Base-by-base conservation (phyloP, 1,140 invertebrate species). In the Hestina assimilis region DNA sequence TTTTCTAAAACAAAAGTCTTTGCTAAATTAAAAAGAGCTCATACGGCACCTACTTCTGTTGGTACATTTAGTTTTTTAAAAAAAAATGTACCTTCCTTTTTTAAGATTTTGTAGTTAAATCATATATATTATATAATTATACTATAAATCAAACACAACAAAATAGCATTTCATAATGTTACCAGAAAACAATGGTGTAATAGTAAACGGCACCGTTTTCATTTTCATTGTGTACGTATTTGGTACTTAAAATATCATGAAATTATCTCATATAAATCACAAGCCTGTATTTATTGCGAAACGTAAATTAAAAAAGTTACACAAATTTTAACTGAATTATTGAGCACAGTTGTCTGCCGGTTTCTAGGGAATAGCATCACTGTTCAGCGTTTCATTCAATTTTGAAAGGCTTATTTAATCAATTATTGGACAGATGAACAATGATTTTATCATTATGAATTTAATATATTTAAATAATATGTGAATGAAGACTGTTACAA, bases 231-330 rank as follows among this genome's bases (percentile, higher is more conserved):
- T 38, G 9, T 19, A n/a, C 8, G 19, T 19, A 17, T 31, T 41
- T 53, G n/a, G n/a, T 64, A 63, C 12, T 58, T 62, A 45, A 47
- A 66, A 72, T 60, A 71, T 68, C 46, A 66, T 60, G 57, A 75
- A 69, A 59, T 55, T 70, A 70, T 66, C 63, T 61, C 64, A 57
- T 67, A 84, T 86, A 83, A 86, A 83, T 86, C 81, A 83, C 55
- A 33, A 76, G 64, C 74, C 57, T 78, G 73, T 75, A 79, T 79
- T 81, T 77, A 83, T 78, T 78, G 70, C 69, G 72, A 70, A 55
- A 69, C 70, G 72, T 64, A 81, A 84, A 86, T 86, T 86, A 86
- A 86, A 83, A 86, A 86, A 86, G 81, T 86, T 86, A 68, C 56
- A 69, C 75, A 70, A 79, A 79, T 80, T 83, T 77, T 66, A 69